Evolutionary conservation across 1,140 invertebrate genomes (phyloP).

Genomic region (Eubasilissa regina): DNA sequence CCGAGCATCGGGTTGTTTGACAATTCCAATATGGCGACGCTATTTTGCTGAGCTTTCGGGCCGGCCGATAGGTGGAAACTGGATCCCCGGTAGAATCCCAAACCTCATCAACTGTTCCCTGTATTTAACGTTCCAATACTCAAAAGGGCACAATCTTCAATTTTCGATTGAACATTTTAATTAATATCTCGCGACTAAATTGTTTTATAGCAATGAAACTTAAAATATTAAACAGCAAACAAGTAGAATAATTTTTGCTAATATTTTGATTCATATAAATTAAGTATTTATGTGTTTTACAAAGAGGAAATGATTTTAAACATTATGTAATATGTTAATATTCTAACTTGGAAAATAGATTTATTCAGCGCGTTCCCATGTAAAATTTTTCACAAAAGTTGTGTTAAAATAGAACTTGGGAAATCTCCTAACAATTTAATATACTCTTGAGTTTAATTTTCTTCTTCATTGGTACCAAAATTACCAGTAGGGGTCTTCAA

Average conservation of each 20-base stretch:
- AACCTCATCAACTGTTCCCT: background rate
- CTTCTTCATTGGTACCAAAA: background rate
- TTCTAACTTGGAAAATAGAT: background rate
- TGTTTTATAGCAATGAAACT: background rate
- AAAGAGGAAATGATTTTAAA: background rate
- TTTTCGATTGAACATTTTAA: too few relatives aligned
- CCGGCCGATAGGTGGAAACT: constrained; percentile 34
- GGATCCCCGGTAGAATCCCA: background rate
- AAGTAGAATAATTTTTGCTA: background rate
- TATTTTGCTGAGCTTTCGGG: constrained; percentile 25
- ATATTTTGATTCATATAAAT: background rate
- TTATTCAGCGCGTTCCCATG: background rate
- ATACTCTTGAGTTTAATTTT: background rate
- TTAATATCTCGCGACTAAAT: too few relatives aligned
- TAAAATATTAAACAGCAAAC: background rate
- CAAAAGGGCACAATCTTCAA: background rate
- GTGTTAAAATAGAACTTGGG: background rate
- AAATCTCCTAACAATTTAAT: background rate
- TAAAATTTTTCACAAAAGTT: background rate
- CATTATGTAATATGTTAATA: background rate
- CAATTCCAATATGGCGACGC: constrained; percentile 53
- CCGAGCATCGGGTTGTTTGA: constrained; percentile 45
- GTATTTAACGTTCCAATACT: constrained; percentile 1
- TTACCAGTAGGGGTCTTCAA: too few relatives aligned
- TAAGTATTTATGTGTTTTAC: background rate